Conservation (phyloP, 2,797 vertebrate species). For the Sebastes variabilis region DNA sequence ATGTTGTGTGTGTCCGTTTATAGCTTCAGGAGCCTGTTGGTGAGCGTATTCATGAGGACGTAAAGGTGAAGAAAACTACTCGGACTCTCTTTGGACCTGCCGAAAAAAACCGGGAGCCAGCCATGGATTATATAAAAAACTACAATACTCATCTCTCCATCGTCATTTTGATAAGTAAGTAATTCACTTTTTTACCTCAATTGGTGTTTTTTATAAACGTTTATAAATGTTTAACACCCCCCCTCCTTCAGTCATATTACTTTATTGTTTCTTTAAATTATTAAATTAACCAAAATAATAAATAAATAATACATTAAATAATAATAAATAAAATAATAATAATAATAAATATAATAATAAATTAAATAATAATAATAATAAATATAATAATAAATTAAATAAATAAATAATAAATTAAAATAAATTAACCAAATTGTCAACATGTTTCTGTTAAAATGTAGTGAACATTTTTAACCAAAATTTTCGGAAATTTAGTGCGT, state of each 20-base stretch:
- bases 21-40: slow-evolving; percentile 10
- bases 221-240: background rate
- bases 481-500: background rate
- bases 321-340: too few relatives aligned
- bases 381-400: too few relatives aligned
- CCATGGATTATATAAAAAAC: slow-evolving; percentile 76
- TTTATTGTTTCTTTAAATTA: background rate
- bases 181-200: background rate
- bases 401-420: too few relatives aligned
- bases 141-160: slow-evolving; percentile 57
- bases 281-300: background rate
- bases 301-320: too few relatives aligned
- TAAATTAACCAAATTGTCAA: background rate
- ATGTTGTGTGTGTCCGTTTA: background rate
- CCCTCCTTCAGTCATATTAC: background rate
- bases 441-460: background rate
- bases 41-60: slow-evolving; percentile 46
- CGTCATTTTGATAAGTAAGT: slow-evolving; percentile 78
- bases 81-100: slow-evolving; percentile 53
- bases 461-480: background rate
- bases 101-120: slow-evolving; percentile 54
- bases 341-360: too few relatives aligned
- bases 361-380: too few relatives aligned
- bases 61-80: slow-evolving; percentile 45
- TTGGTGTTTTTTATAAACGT: background rate